Percentiles rank a stretch among this genome's conserved stretches.
Evolutionary conservation across 2,113 vertebrate species (phyloP).

Genomic region (Alces alces): DNA sequence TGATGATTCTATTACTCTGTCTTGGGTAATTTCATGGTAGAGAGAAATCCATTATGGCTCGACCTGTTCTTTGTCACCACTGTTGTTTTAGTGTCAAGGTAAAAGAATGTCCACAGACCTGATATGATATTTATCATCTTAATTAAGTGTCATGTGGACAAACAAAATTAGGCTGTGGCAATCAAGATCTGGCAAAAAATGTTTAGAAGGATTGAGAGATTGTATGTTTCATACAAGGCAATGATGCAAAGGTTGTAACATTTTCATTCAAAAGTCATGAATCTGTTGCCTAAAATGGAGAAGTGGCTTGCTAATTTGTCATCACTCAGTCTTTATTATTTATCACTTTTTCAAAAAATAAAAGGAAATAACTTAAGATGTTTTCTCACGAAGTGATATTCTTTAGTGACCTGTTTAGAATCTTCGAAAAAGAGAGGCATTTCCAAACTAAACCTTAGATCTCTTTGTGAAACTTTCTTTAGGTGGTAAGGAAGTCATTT

Average conservation of each 20-base stretch:
- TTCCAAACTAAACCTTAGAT: slow-evolving; percentile 8
- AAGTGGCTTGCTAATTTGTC: background rate
- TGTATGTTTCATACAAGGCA: slow-evolving; percentile 46
- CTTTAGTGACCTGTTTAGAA: background rate
- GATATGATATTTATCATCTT: slow-evolving; percentile 77
- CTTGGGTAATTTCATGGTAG: slow-evolving; percentile 68
- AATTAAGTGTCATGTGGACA: slow-evolving; percentile 69
- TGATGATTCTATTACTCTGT: slow-evolving; percentile 47
- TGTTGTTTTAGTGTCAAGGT: slow-evolving; percentile 79
- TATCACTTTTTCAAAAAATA: background rate
- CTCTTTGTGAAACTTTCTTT: background rate
- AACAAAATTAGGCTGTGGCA: slow-evolving; percentile 69
- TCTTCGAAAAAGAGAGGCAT: background rate
- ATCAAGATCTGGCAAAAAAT: slow-evolving; percentile 58
- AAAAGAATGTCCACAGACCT: slow-evolving; percentile 71
- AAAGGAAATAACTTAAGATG: background rate
- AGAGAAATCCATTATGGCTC: slow-evolving; percentile 65
- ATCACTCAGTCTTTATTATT: background rate
- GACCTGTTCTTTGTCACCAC: slow-evolving; percentile 78
- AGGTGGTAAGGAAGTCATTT: background rate
- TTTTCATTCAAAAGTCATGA: background rate
- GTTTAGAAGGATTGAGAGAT: slow-evolving; percentile 57
- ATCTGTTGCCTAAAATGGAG: background rate
- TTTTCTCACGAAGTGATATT: background rate
- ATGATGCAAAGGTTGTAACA: background rate